phyloP scores from a whole-genome alignment of 2,888 invertebrate species.

The Pandemis cinnamomeana region DNA sequence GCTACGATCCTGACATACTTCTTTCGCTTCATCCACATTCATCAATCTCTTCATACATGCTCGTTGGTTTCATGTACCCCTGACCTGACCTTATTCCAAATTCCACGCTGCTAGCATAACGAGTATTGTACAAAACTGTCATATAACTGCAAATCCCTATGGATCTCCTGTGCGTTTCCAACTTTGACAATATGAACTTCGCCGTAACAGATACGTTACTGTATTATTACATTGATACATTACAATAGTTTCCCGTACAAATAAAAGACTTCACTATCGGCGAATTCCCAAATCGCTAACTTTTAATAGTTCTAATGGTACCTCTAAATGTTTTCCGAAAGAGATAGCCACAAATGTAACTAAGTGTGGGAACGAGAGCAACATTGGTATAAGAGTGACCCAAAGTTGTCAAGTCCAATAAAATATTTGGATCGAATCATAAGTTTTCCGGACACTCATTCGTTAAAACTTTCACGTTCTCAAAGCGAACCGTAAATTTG shows the following conservation, averaged over 20 bases:
- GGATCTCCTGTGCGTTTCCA: too few species aligned
- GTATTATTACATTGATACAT: too few species aligned
- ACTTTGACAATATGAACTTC: too few species aligned
- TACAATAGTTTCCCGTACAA: too few species aligned
- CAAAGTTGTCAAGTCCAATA: background rate
- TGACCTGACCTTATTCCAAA: too few species aligned
- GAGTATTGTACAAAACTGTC: too few species aligned
- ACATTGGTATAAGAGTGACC: background rate
- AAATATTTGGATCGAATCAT: constrained; percentile 14
- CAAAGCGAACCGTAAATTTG: constrained; percentile 10
- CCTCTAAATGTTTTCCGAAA: background rate
- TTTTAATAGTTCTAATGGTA: background rate
- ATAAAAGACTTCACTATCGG: background rate
- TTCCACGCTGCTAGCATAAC: too few species aligned
- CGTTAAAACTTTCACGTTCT: constrained; percentile 22
- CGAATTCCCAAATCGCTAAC: background rate
- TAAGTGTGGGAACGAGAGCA: background rate
- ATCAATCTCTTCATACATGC: too few species aligned
- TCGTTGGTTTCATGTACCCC: too few species aligned
- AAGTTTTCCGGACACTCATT: constrained; percentile 8
- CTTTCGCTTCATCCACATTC: too few species aligned
- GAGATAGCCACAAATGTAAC: background rate
- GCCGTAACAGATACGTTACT: background rate
- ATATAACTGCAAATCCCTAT: too few species aligned
- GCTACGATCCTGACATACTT: too few species aligned